phyloP scores from a whole-genome alignment of 2,888 invertebrate genomes.

The Tanytarsus gracilentus region DNA sequence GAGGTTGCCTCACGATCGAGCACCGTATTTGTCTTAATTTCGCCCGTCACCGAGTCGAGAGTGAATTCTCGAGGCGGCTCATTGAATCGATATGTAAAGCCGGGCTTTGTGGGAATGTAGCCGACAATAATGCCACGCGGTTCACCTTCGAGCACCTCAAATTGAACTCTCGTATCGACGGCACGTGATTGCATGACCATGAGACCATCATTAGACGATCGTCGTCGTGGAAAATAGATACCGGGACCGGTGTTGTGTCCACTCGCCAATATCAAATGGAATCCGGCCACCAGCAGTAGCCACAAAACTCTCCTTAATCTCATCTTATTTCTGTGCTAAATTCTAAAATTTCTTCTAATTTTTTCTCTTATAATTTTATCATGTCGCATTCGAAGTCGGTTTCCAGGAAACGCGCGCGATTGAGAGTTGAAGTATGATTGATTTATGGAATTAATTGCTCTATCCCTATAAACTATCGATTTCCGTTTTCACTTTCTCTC shows the following conservation, averaged over 20 bases:
- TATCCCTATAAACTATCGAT: no score
- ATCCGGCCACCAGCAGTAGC: constrained; percentile 31
- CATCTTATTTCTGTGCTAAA: no score
- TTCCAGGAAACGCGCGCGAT: no score
- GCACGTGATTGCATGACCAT: constrained; percentile 87
- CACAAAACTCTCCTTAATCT: constrained; percentile 27
- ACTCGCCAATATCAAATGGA: constrained; percentile 32
- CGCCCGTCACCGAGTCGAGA: constrained; percentile 73
- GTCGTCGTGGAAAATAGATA: constrained; percentile 38
- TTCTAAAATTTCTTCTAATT: no score
- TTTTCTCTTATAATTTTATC: neutral
- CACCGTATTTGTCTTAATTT: constrained; percentile 69
- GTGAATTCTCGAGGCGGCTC: constrained; percentile 81
- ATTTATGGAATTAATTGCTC: no score
- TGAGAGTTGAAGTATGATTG: no score
- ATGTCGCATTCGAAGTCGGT: no score
- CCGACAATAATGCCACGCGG: constrained; percentile 78
- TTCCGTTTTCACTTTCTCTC: neutral
- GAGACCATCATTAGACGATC: constrained; percentile 43
- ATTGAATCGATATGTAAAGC: constrained; percentile 87
- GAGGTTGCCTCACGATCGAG: constrained; percentile 78
- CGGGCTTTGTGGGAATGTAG: constrained; percentile 73
- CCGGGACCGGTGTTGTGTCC: constrained; percentile 35
- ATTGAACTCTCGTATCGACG: constrained; percentile 75
- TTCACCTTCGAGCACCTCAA: constrained; percentile 78